These are phyloP conservation scores for Tiliacea citrago DNA, from an alignment of 2,888 invertebrate genomes.

Conservation along the genomic window DNA sequence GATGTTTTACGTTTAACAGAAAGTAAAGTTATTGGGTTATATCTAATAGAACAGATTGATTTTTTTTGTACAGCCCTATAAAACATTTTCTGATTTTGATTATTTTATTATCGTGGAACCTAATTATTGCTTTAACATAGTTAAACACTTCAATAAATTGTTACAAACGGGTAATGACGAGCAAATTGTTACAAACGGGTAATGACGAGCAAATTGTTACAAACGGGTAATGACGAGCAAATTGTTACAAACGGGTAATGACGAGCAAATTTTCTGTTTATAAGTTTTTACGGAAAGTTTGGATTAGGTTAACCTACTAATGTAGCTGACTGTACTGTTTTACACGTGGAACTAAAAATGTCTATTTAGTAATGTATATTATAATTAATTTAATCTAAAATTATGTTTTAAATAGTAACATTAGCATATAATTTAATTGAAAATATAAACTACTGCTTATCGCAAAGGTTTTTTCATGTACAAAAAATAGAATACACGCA, in stretches of 20 bases:
- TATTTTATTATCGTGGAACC: not conserved
- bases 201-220: not conserved
- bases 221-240: too few species aligned
- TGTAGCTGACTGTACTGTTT: not conserved
- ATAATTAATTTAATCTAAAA: not conserved
- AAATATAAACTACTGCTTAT: conserved; percentile 5
- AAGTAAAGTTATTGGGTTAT: too few species aligned
- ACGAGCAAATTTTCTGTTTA: too few species aligned
- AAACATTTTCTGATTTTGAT: too few species aligned
- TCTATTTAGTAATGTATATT: not conserved
- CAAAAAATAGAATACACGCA: conserved; percentile 15
- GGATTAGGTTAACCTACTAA: too few species aligned
- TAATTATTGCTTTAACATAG: not conserved
- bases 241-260: not conserved
- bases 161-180: too few species aligned
- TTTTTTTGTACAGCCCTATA: too few species aligned
- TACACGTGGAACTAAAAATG: not conserved
- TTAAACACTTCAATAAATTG: not conserved
- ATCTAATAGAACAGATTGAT: too few species aligned
- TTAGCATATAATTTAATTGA: conserved; percentile 13
- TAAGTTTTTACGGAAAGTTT: too few species aligned
- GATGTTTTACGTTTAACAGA: not conserved
- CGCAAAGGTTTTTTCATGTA: not conserved
- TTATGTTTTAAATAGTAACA: not conserved
- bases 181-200: not conserved